phyloP scores from a whole-genome alignment of 2,888 invertebrate species.

The Diaphora mendica region DNA sequence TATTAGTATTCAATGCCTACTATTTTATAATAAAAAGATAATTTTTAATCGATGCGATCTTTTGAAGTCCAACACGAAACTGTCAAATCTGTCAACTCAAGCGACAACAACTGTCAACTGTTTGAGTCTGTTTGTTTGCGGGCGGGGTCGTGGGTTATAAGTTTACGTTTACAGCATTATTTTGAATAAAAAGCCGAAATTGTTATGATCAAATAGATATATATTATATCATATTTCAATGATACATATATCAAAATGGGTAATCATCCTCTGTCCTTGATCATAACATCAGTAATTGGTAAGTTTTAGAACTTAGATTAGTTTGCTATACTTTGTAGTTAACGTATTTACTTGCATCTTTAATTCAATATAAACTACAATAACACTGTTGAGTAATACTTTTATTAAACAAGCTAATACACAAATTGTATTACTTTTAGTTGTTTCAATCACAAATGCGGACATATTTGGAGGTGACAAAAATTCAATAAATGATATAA shows the following conservation, averaged over 20 bases:
- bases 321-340: neutral
- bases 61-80: too few relatives aligned
- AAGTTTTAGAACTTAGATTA: constrained; percentile 29
- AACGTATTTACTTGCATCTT: neutral
- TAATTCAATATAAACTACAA: neutral
- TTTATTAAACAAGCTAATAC: neutral
- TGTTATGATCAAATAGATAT: constrained; percentile 24
- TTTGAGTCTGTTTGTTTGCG: constrained; percentile 18
- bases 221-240: constrained; percentile 5
- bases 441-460: constrained; percentile 39
- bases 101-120: neutral
- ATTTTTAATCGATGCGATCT: too few relatives aligned
- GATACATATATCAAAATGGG: constrained; percentile 24
- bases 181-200: constrained; percentile 11
- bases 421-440: constrained; percentile 42
- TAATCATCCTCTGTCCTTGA: constrained; percentile 12
- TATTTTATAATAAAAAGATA: too few relatives aligned
- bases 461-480: constrained; percentile 57
- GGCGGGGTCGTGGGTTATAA: constrained; percentile 23
- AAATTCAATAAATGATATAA: constrained; percentile 52
- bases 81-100: neutral
- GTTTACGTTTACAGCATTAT: constrained; percentile 2
- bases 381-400: neutral
- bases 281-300: constrained; percentile 35
- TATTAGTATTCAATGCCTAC: too few relatives aligned